Percentiles rank a stretch among this genome's conserved stretches.
phyloP scores from a whole-genome alignment of 2,113 vertebrate genomes.

The Promerops cafer region DNA sequence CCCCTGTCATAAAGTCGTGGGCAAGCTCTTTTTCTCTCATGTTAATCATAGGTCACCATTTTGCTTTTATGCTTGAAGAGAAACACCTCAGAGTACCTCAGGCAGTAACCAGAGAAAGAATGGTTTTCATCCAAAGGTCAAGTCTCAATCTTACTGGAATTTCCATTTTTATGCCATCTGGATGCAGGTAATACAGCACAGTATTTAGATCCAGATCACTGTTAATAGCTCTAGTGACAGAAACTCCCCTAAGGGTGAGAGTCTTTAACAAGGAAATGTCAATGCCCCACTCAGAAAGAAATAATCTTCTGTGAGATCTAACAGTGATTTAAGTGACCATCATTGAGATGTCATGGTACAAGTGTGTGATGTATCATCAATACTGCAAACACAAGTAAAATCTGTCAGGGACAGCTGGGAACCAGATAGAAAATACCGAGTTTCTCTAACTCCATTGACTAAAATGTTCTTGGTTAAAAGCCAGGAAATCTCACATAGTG shows the following conservation, averaged over 20 bases:
- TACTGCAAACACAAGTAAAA: neutral
- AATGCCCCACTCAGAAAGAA: slow-evolving; percentile 29
- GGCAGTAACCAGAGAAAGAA: neutral
- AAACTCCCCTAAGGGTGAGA: slow-evolving; percentile 29
- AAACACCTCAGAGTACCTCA: neutral
- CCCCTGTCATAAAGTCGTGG: neutral
- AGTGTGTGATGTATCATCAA: neutral
- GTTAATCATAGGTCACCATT: slow-evolving; percentile 44
- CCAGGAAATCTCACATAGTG: neutral
- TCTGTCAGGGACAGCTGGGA: neutral
- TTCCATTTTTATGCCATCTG: slow-evolving; percentile 62
- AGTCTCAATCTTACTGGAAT: slow-evolving; percentile 36
- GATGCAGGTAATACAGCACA: neutral
- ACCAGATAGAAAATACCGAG: neutral
- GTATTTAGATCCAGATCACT: slow-evolving; percentile 45
- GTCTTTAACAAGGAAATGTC: slow-evolving; percentile 65
- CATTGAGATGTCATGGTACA: neutral
- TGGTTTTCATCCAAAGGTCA: slow-evolving; percentile 64
- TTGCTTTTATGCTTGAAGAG: slow-evolving; percentile 26
- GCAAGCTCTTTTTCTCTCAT: slow-evolving; percentile 16
- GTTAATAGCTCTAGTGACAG: slow-evolving; percentile 53
- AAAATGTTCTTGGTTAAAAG: neutral
- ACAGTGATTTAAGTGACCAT: slow-evolving; percentile 30
- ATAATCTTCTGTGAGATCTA: slow-evolving; percentile 20
- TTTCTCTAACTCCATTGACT: neutral